Conservation (phyloP, 64 coral and sea anemone species). For the Actinia equina region DNA sequence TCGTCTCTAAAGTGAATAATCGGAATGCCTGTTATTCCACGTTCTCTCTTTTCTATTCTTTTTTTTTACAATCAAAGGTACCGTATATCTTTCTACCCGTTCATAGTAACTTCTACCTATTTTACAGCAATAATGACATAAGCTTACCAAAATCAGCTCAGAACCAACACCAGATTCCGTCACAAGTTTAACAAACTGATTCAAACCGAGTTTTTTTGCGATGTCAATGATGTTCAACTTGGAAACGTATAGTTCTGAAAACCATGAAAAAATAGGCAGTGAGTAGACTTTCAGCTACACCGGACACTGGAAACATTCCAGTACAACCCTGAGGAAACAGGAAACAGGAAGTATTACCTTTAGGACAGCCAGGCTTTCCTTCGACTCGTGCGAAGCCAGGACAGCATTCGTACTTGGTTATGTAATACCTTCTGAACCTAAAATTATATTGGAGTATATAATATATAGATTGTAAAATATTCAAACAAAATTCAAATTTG, state of each 20-base stretch:
- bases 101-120: too few relatives aligned
- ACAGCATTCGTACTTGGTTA: constrained; percentile 72
- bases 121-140: neutral
- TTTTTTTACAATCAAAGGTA: neutral
- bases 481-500: too few relatives aligned
- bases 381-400: constrained; percentile 40
- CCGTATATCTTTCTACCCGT: too few relatives aligned
- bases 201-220: constrained; percentile 51
- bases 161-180: constrained; percentile 30
- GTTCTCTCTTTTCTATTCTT: neutral
- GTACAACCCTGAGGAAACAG: too few relatives aligned
- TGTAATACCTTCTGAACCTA: constrained; percentile 53
- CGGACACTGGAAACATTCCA: too few relatives aligned
- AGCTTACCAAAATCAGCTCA: constrained; percentile 28
- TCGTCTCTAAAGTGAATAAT: too few relatives aligned
- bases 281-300: too few relatives aligned
- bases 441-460: neutral
- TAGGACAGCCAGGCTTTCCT: constrained; percentile 66
- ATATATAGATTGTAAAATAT: too few relatives aligned
- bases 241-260: constrained; percentile 57
- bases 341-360: constrained; percentile 33
- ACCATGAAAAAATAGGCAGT: too few relatives aligned
- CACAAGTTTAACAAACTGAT: constrained; percentile 48
- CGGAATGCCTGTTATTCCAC: too few relatives aligned
- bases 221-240: constrained; percentile 64